Percentiles rank a stretch among this genome's conserved stretches.
These are phyloP conservation scores for Bagarius yarrelli DNA, from an alignment of 2,113 vertebrate genomes.

Conservation along the genomic window DNA sequence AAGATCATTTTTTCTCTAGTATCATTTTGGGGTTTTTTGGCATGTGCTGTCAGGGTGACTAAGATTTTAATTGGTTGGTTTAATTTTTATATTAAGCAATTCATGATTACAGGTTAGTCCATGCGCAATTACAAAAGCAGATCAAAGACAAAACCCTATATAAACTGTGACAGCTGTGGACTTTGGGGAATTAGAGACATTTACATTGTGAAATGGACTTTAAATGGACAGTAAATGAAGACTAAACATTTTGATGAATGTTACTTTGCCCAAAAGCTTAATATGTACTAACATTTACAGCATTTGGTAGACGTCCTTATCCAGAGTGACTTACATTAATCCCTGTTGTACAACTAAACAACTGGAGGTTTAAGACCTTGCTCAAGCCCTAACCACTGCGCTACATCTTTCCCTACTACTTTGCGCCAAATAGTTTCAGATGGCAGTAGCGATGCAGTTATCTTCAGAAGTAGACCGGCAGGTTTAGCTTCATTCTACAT, in stretches of 20 bases:
- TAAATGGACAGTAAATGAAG: not conserved
- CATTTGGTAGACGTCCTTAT: too few relatives aligned
- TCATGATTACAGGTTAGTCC: not conserved
- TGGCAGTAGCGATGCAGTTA: not conserved
- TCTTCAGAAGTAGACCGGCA: slow-evolving; percentile 62
- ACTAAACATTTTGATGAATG: not conserved
- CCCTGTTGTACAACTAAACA: too few relatives aligned
- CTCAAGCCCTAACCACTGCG: too few relatives aligned
- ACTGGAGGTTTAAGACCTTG: too few relatives aligned
- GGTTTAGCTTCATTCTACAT: slow-evolving; percentile 59
- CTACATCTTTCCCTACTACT: too few relatives aligned
- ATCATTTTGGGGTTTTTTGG: not conserved
- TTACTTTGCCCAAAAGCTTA: not conserved
- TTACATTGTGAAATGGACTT: not conserved
- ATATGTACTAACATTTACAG: too few relatives aligned
- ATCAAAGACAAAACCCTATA: not conserved
- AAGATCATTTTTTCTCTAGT: not conserved
- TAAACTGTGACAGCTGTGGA: too few relatives aligned
- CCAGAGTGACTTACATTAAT: too few relatives aligned
- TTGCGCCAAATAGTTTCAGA: slow-evolving; percentile 48
- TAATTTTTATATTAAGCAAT: not conserved
- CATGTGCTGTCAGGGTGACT: not conserved
- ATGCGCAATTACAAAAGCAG: not conserved
- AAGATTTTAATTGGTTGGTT: not conserved
- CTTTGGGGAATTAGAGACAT: not conserved